Base-by-base conservation (phyloP, 1,140 invertebrate species). In the Zaprionus taronus region DNA sequence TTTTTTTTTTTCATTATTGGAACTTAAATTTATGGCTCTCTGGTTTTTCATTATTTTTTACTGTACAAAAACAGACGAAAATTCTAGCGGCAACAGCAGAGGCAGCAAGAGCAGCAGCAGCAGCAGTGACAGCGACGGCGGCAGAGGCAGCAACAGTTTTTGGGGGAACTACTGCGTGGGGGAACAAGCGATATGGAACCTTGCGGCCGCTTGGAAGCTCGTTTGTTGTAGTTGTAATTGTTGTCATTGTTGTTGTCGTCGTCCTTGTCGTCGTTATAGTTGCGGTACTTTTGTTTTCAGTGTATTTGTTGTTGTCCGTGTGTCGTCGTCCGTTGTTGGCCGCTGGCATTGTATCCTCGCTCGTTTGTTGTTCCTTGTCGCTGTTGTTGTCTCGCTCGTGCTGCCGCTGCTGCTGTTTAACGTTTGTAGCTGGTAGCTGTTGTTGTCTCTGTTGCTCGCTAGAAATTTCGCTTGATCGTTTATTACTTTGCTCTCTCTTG, bases 11-110 rank as follows among this genome's bases (percentile, higher is more conserved):
- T 55, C 24, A 68, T 56, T 68, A 28, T 57, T 79, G 72, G 57
- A 82, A 90, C 83, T 90, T 83, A 86, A 83, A 83, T 90, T 83
- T 89, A 91, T 89, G 81, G 79, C 84, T 72, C 63, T 79, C 41
- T 44, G 14, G 15, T 41, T 41, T 15, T 41, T 15, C 15, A 15
- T n/a, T n/a, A n/a, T 49, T 65, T 60, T 80, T 81, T 78, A 83
- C 77, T 89, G 85, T 89, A 89, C 85, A 80, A 83, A 78, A 81
- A 83, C 81, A 89, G 80, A 79, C 81, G 80, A 89, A 47, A 47
- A 81, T 75, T 87, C 60, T 74, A 77, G 79, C 83, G 77, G 79
- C 63, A 28, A 22, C 63, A 55, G 49, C 36, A 63, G 24, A 14
- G 7, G 49, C 57, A 67, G 70, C 31, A 26, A 14, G n/a, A n/a